Conservation (phyloP, 2,797 vertebrate genomes). For the Hydrocynus forskahlii region DNA sequence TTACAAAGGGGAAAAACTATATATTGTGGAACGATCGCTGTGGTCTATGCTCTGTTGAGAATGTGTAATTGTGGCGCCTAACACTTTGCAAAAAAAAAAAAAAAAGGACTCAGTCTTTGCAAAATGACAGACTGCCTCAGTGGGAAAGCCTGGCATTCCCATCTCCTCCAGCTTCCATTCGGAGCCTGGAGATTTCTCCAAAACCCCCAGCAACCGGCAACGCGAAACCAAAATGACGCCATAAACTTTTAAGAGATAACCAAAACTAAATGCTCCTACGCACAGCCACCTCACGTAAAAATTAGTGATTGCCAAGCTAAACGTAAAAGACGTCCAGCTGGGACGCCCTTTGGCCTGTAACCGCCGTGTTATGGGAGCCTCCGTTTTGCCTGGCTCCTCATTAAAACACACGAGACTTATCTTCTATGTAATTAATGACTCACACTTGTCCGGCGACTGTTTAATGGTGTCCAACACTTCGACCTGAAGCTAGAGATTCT, state of each 20-base stretch:
- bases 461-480: conserved; percentile 57
- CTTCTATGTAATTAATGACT: conserved; percentile 59
- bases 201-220: conserved; percentile 9
- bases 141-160: conserved; percentile 38
- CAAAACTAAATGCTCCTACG: conserved; percentile 13
- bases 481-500: conserved; percentile 50
- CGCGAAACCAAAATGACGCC: conserved; percentile 38
- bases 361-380: conserved; percentile 49
- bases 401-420: conserved; percentile 59
- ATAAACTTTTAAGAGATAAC: conserved; percentile 44
- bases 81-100: conserved; percentile 14
- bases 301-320: conserved; percentile 57
- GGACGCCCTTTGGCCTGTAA: conserved; percentile 59
- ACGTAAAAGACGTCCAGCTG: conserved; percentile 55
- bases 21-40: background rate
- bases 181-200: background rate
- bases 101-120: background rate
- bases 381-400: conserved; percentile 52
- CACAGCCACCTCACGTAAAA: conserved; percentile 14
- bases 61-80: conserved; percentile 12
- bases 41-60: background rate
- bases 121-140: conserved; percentile 26
- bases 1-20: background rate
- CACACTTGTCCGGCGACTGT: conserved; percentile 51
- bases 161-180: conserved; percentile 7